Evolutionary conservation across 2,797 vertebrate genomes (phyloP), one percentile per base, ranked within the genome.

Genomic region (Brotula barbata): DNA sequence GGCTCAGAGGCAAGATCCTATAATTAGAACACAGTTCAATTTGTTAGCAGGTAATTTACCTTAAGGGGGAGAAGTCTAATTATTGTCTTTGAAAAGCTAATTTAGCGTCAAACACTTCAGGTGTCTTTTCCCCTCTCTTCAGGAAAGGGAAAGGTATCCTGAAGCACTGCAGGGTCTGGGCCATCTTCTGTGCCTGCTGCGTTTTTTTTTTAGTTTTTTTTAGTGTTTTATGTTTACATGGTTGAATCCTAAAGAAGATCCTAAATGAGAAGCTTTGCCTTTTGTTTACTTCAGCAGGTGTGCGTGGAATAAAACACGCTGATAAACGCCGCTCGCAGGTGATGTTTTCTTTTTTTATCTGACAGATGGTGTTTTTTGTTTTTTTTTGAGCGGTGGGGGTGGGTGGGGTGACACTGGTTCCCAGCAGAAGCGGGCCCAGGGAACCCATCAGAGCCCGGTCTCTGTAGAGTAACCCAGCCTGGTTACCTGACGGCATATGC

Each of bases 331-430:
- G 77, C 61, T 75, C 87, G 78, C 86, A 83, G 85, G 85, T 85
- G 45, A 68, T 83, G 68, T 80, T 77, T 83, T 78, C 11, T 33
- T 76, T 83, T 85, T 28, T 28, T 28, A 8, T 49, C 71, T 85
- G 91, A 89, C 96, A 97, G 94, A 96, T 94, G 95, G 95, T 91
- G 83, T 90, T 91, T 88, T 90, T 78, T n/a, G n/a, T n/a, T n/a
- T n/a, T n/a, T n/a, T n/a, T n/a, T n/a, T n/a, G n/a, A n/a, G n/a
- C n/a, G n/a, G n/a, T n/a, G n/a, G n/a, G n/a, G n/a, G n/a, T n/a
- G n/a, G n/a, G n/a, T n/a, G n/a, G 87, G 88, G 73, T 84, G 56
- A 85, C 82, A 89, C 90, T 81, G 85, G 85, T 87, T 93, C 93
- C 92, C 94, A 91, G 92, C 91, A 89, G 93, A 92, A 91, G 61